These are phyloP conservation scores for Cantharis rustica DNA, from an alignment of 2,888 invertebrate species.

Conservation along the genomic window DNA sequence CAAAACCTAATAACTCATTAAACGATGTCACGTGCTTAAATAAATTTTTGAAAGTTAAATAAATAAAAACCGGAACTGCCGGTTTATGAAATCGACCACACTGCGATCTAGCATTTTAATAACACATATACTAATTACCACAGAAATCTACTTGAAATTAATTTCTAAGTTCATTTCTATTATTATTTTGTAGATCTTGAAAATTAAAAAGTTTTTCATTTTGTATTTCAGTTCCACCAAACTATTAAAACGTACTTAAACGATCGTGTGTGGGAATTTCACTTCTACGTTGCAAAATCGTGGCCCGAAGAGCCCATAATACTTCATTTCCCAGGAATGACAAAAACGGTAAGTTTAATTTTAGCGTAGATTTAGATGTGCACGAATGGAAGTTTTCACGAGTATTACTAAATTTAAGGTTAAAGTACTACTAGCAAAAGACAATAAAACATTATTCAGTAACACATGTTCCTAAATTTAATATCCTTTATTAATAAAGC, in stretches of 20 bases:
- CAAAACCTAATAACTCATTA: too few species aligned
- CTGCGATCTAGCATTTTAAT: too few species aligned
- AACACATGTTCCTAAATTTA: neutral
- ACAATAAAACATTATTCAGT: neutral
- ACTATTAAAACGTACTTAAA: slow-evolving; percentile 86
- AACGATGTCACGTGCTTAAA: too few species aligned
- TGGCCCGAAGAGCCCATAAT: slow-evolving; percentile 87
- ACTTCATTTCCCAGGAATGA: slow-evolving; percentile 87
- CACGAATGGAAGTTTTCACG: slow-evolving; percentile 28
- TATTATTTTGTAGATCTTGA: too few species aligned
- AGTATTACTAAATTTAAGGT: neutral
- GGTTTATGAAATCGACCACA: too few species aligned
- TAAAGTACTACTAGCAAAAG: neutral
- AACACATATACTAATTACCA: too few species aligned
- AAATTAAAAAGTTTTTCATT: neutral
- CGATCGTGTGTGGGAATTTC: slow-evolving; percentile 88
- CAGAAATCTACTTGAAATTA: too few species aligned
- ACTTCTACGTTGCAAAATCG: slow-evolving; percentile 87
- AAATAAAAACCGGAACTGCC: too few species aligned
- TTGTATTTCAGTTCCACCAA: slow-evolving; percentile 79
- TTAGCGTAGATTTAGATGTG: slow-evolving; percentile 8
- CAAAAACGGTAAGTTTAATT: slow-evolving; percentile 72
- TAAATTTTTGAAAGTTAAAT: too few species aligned
- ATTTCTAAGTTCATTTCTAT: too few species aligned
- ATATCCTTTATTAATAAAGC: neutral